Evolutionary conservation across 2,888 invertebrate species (phyloP).

Genomic region (Aricia artaxerxes): DNA sequence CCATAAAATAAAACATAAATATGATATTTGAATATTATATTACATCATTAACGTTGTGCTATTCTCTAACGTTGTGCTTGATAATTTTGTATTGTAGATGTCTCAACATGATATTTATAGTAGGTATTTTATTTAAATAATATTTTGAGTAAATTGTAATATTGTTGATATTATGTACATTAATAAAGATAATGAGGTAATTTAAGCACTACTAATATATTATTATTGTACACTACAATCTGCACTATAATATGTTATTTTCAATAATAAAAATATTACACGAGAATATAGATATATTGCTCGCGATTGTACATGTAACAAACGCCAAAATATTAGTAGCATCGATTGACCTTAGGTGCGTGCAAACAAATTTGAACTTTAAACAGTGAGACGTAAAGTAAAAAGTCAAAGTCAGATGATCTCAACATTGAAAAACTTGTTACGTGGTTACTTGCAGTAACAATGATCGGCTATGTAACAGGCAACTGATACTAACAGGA

Average conservation of each 20-base stretch:
- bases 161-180: no score
- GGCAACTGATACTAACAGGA: neutral
- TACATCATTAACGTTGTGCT: no score
- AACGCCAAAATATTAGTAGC: conserved; percentile 43
- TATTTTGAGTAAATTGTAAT: neutral
- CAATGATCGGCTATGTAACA: conserved; percentile 9
- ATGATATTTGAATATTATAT: neutral
- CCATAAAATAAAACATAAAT: neutral
- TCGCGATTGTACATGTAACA: conserved; percentile 41
- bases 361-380: conserved; percentile 35
- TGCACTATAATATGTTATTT: neutral
- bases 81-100: neutral
- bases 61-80: neutral
- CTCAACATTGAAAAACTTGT: conserved; percentile 31
- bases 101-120: neutral
- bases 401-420: conserved; percentile 8
- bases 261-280: neutral
- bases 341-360: conserved; percentile 40
- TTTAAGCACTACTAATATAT: no score
- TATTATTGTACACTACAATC: neutral
- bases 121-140: neutral
- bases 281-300: conserved; percentile 22
- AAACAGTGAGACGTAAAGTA: conserved; percentile 23
- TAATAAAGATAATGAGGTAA: no score
- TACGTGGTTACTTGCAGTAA: neutral